These are phyloP conservation scores for Caretta caretta DNA, from an alignment of 2,113 vertebrate species.

Conservation along the genomic window DNA sequence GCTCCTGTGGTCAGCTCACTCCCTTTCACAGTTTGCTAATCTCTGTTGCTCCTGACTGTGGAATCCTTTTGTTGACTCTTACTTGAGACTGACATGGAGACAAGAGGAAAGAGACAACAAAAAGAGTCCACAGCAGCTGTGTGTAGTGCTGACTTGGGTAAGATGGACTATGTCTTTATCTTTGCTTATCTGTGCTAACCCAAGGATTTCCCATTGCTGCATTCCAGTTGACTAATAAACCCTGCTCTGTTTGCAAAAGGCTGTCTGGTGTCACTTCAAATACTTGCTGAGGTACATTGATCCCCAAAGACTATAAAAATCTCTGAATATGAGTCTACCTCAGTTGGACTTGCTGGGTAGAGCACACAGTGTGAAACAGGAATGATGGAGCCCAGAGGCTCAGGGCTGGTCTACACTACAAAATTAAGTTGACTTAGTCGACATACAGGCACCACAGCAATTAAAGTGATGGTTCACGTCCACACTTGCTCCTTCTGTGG, in stretches of 20 bases:
- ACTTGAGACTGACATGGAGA: background rate
- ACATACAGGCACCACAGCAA: background rate
- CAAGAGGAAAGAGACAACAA: background rate
- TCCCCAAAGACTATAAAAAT: background rate
- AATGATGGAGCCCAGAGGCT: background rate
- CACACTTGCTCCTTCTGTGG: background rate
- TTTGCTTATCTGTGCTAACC: background rate
- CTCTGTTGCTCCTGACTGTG: background rate
- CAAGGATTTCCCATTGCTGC: background rate
- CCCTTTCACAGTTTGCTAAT: background rate
- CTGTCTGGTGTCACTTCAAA: background rate
- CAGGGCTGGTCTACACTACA: background rate
- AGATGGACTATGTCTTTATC: background rate
- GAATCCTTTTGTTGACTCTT: background rate
- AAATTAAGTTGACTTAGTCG: background rate
- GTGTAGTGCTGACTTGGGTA: background rate
- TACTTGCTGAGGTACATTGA: background rate
- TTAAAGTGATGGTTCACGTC: background rate
- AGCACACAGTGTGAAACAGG: background rate
- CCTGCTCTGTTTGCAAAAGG: background rate
- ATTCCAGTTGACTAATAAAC: background rate
- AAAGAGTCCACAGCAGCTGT: background rate
- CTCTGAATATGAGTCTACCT: background rate
- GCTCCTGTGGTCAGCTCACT: background rate
- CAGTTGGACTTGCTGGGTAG: background rate